A percentile compares a stretch with the other conserved stretches of the same genome.
These are phyloP conservation scores for Crotalus tigris DNA, from an alignment of 2,113 vertebrate genomes.

Conservation along the genomic window DNA sequence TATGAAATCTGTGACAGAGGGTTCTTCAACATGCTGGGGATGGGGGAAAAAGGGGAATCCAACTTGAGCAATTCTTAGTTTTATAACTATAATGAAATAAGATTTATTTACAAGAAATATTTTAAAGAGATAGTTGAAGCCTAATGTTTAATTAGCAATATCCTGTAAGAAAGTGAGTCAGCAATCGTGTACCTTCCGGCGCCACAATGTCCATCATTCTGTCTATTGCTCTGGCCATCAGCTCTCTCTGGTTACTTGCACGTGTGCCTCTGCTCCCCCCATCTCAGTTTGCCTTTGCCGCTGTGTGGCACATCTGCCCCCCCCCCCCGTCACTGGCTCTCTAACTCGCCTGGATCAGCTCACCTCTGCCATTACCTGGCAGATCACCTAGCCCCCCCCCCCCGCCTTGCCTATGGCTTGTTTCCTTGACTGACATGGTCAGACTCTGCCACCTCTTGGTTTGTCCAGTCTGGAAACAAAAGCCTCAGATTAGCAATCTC, in stretches of 20 bases:
- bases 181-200: background rate
- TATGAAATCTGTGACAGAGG: background rate
- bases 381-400: background rate
- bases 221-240: no score
- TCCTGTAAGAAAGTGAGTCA: background rate
- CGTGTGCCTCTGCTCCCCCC: no score
- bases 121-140: background rate
- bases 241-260: no score
- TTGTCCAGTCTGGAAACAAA: background rate
- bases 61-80: background rate
- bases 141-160: background rate
- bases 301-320: no score
- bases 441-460: background rate
- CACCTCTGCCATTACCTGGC: no score
- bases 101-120: background rate
- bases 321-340: no score
- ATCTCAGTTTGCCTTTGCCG: no score
- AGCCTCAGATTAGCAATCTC: background rate
- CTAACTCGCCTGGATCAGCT: no score
- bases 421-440: background rate
- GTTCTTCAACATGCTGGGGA: background rate
- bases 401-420: background rate
- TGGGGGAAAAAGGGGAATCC: background rate
- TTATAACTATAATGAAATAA: background rate
- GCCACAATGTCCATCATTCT: no score